Evolutionary conservation across 2,888 invertebrate species (phyloP).

Genomic region (Pseudolycoriella hygida): DNA sequence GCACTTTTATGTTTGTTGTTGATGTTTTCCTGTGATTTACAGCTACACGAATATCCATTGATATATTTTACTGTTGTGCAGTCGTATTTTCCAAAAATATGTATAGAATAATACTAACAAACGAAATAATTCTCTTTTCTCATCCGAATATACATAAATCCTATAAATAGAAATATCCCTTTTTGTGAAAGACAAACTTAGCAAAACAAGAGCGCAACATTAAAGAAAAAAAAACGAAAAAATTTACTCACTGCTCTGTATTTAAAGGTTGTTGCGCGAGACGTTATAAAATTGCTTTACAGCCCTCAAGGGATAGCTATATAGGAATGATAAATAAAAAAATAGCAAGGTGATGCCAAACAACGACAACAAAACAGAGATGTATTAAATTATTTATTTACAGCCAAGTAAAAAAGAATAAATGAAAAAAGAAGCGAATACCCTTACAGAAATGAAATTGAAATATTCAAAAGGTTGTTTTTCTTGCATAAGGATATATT

Average conservation of each 20-base stretch:
- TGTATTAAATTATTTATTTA: constrained; percentile 7
- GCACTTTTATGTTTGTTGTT: too few species aligned
- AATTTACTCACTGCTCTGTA: constrained; percentile 5
- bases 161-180: too few species aligned
- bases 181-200: too few species aligned
- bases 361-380: constrained; percentile 1
- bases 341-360: constrained; percentile 2
- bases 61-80: too few species aligned
- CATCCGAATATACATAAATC: too few species aligned
- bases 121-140: too few species aligned
- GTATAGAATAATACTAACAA: too few species aligned
- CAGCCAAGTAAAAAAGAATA: constrained; percentile 1
- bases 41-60: too few species aligned
- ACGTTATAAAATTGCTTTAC: constrained; percentile 10
- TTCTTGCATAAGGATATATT: not conserved
- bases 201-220: too few species aligned
- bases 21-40: too few species aligned
- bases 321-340: constrained; percentile 6
- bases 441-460: constrained; percentile 2
- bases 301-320: constrained; percentile 6
- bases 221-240: constrained; percentile 6
- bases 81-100: too few species aligned
- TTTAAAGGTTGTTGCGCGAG: constrained; percentile 5
- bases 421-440: not conserved
- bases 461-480: constrained; percentile 5